These are phyloP conservation scores for Leucophenga varia DNA, from an alignment of 1,140 invertebrate species.

Conservation along the genomic window DNA sequence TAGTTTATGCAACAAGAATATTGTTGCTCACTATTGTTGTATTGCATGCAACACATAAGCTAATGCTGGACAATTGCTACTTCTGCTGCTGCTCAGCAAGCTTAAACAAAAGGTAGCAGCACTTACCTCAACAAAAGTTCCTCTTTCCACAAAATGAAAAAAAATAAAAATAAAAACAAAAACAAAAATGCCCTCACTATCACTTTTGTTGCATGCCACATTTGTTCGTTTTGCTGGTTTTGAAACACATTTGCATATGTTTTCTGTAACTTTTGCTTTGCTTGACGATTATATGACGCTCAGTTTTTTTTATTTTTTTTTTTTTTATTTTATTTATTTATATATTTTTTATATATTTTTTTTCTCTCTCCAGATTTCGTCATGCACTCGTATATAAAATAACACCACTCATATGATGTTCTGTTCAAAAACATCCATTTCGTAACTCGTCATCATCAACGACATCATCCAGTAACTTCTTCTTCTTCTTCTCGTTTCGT, in stretches of 20 bases:
- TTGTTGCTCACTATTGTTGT: conserved; percentile 30
- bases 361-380: background rate
- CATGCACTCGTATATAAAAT: background rate
- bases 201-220: background rate
- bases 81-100: conserved; percentile 16
- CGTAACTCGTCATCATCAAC: conserved; percentile 27
- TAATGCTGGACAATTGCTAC: background rate
- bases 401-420: conserved; percentile 23
- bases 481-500: too few species aligned
- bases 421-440: too few species aligned
- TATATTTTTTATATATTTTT: conserved; percentile 33
- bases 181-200: too few species aligned
- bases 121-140: too few species aligned
- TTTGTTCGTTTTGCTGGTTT: conserved; percentile 5
- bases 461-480: too few species aligned
- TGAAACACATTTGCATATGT: conserved; percentile 47
- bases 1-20: conserved; percentile 28
- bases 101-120: too few species aligned
- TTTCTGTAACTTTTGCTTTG: conserved; percentile 43
- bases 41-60: conserved; percentile 10
- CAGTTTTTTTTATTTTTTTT: too few species aligned
- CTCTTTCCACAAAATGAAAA: too few species aligned
- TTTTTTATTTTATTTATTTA: conserved; percentile 29
- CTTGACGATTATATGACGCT: conserved; percentile 51
- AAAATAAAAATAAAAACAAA: too few species aligned